Evolutionary conservation across 2,113 vertebrate genomes (phyloP).

Genomic region (Erpornis zantholeuca): DNA sequence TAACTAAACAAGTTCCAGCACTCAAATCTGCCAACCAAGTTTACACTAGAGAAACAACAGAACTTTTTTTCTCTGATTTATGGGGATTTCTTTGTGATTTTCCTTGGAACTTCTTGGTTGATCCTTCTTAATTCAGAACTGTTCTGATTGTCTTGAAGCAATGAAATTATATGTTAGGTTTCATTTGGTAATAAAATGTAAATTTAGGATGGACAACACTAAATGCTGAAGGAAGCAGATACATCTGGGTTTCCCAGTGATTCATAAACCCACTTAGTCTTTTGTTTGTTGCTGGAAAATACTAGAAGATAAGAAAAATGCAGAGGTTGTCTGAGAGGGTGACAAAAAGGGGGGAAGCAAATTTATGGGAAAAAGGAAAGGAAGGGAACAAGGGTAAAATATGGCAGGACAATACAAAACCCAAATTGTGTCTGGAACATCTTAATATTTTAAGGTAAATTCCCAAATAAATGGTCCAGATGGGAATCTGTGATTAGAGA

Average conservation of each 20-base stretch:
- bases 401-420: background rate
- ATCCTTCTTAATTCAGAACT: background rate
- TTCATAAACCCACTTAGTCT: background rate
- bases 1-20: background rate
- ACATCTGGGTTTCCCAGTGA: background rate
- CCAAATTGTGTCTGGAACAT: background rate
- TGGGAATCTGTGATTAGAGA: slow-evolving; percentile 19
- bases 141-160: background rate
- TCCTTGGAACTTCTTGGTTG: background rate
- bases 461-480: slow-evolving; percentile 24
- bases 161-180: background rate
- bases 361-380: background rate
- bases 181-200: background rate
- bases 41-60: background rate
- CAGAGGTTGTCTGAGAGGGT: background rate
- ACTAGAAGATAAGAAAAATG: background rate
- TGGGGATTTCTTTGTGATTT: background rate
- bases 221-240: background rate
- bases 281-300: slow-evolving; percentile 4
- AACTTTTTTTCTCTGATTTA: background rate
- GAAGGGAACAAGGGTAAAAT: background rate
- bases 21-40: background rate
- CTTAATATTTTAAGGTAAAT: slow-evolving; percentile 23
- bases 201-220: background rate
- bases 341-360: background rate